Base-by-base conservation (phyloP, 1,140 invertebrate genomes). In the Euura lappo region DNA sequence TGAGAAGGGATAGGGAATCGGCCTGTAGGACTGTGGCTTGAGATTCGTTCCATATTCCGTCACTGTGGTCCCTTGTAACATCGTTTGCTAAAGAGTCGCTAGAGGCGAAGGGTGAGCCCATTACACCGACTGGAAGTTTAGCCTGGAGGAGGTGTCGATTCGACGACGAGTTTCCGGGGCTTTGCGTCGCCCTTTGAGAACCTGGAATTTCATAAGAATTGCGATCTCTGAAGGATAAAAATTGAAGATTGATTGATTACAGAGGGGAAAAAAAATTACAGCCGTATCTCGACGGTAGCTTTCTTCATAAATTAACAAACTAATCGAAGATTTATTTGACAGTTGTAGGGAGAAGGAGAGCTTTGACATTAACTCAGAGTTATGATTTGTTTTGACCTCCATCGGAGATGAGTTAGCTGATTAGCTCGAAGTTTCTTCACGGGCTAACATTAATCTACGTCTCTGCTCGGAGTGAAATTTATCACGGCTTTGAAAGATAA, bases 41-140 rank as follows among this genome's bases (percentile, higher is more conserved):
- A 11, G 94, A 95, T 87, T 95, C 94, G 85, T 95, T 96, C 94
- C 94, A 96, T 79, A 94, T 92, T 47, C 93, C 93, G 83, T 95
- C 94, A 47, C 94, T 95, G 82, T 95, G 94, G 83, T 95, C 94
- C 80, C 93, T 91, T 65, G 92, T 93, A 44, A 90, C 87, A 81
- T 94, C 93, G 75, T 93, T 93, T 11, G 92, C 91, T 74, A 95
- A 83, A 7, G 94, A 95, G 84, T 95, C 94, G 79, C 91, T 94
- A 44, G 94, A 95, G 45, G 93, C 93, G 85, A 94, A 95, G 13
- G 93, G 93, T 13, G 94, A 95, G 6, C 85, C 75, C 45, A 75
- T 60, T 74, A 78, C 74, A 44, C 81, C 81, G 70, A 76, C 76
- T 28, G 78, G 71, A 8, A 78, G 77, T 11, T 79, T 76, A 6